Percentiles rank a stretch among this genome's conserved stretches.
Evolutionary conservation across 2,113 vertebrate species (phyloP).

Genomic region (Parus major): DNA sequence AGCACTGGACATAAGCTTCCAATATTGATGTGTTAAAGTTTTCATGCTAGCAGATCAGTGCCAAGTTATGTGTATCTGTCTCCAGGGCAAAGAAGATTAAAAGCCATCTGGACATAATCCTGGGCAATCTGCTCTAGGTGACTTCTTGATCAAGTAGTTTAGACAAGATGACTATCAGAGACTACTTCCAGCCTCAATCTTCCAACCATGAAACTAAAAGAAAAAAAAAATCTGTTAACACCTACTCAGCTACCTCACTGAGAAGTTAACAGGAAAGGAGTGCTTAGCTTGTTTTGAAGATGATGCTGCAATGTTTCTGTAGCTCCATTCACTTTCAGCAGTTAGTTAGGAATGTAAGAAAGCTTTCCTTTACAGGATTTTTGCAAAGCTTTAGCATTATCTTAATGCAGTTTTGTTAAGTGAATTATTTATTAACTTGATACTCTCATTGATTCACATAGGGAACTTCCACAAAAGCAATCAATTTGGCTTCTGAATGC

Average conservation of each 20-base stretch:
- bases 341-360: neutral
- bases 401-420: conserved; percentile 66
- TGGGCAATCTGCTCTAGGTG: neutral
- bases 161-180: neutral
- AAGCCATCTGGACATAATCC: neutral
- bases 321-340: neutral
- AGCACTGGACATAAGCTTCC: neutral
- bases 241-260: neutral
- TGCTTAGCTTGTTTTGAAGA: neutral
- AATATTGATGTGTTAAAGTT: neutral
- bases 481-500: conserved; percentile 12
- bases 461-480: neutral
- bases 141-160: neutral
- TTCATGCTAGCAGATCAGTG: neutral
- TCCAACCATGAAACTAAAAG: neutral
- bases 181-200: neutral
- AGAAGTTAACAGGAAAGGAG: neutral
- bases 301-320: neutral
- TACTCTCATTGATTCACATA: conserved; percentile 17
- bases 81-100: neutral
- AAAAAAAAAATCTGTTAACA: neutral
- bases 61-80: neutral
- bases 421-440: conserved; percentile 60
- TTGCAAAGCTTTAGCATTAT: conserved; percentile 51
- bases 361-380: conserved; percentile 24